Base-by-base conservation (phyloP, 2,797 vertebrate genomes). In the Buphagus erythrorhynchus region DNA sequence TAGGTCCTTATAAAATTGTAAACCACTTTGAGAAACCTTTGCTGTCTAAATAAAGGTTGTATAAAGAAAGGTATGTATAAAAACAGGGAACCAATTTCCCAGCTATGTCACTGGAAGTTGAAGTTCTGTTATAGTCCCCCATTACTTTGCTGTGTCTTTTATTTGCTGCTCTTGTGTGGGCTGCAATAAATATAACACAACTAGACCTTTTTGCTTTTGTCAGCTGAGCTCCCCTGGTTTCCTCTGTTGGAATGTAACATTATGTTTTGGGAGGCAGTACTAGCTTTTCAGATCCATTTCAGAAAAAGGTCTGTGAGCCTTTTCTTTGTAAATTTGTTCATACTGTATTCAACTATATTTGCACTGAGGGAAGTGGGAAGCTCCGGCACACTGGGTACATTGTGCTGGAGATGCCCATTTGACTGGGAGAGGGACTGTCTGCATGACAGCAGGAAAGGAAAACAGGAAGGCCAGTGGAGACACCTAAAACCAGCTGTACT, bases 161-260 rank as follows among this genome's bases (percentile, higher is more conserved):
- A 38, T 93, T 91, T 94, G 62, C 62, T 94, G 36, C 55, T 88
- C 58, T 75, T 92, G 73, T 85, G 80, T 78, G 81, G 87, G 65
- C 69, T 90, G 54, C 68, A 95, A 66, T 80, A 93, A 91, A 89
- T 81, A 68, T 17, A 81, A 72, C 22, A 67, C 36, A 77, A 42
- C 38, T 55, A 62, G 25, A 51, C 25, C 11, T 63, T 88, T 68
- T 58, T 93, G 51, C 35, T 91, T 85, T 61, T 68, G 46, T 85
- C 79, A 92, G 58, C 35, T 76, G 63, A 88, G 63, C 63, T 83
- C 8, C 33, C 33, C 33, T 83, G 40, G 35, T 43, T 93, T 91
- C 63, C 38, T 21, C 45, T 54, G 19, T 43, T 86, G 78, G 49
- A 90, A 83, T 14, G 38, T 8, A 79, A 10, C 36, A n/a, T 29